Base-by-base conservation (phyloP, 2,888 invertebrate genomes). In the Epistrophe grossulariae region DNA sequence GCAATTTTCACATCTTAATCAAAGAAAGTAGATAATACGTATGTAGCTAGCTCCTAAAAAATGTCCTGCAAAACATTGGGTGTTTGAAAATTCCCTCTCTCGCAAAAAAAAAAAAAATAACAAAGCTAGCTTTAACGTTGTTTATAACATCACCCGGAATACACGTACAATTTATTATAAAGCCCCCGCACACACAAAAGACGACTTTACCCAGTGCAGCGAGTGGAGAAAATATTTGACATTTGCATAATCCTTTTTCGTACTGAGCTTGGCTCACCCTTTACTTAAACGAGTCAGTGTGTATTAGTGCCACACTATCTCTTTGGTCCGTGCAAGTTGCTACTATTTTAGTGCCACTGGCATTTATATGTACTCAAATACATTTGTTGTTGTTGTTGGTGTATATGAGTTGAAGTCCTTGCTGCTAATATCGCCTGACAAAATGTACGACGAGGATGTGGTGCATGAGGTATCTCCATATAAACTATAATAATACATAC, bases 241-340 rank as follows among this genome's bases (percentile, higher is more conserved):
- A 87, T 87, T 87, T 87, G 87, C 87, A 87, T 87, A 87, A 87
- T 87, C 87, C 87, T 72, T 83, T 72, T 79, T 76, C 70, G 57
- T 59, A 40, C 66, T 70, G 71, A 50, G 70, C 40, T 55, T 43
- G 64, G 77, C 78, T 85, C 81, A 77, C 73, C 77, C 81, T 81
- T 76, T 77, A 73, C 57, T 68, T 79, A 72, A 82, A 52, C 70
- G 73, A 78, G 85, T 82, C 81, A 82, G 60, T 71, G 43, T 87
- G 87, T 79, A 73, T 87, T 79, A 76, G 79, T 87, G 79, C 79
- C 62, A 74, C 50, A 74, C 74, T 87, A 83, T 84, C 66, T 84
- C 62, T 85, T 83, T 68, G 66, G 83, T 83, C 55, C 87, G 79
- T 87, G 83, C 64, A 79, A 79, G 76, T 87, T 60, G 82, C 52